Evolutionary conservation across 2,888 invertebrate species (phyloP), one percentile per base, ranked within the genome.

Genomic region (Mesorhabditis spiculigera): DNA sequence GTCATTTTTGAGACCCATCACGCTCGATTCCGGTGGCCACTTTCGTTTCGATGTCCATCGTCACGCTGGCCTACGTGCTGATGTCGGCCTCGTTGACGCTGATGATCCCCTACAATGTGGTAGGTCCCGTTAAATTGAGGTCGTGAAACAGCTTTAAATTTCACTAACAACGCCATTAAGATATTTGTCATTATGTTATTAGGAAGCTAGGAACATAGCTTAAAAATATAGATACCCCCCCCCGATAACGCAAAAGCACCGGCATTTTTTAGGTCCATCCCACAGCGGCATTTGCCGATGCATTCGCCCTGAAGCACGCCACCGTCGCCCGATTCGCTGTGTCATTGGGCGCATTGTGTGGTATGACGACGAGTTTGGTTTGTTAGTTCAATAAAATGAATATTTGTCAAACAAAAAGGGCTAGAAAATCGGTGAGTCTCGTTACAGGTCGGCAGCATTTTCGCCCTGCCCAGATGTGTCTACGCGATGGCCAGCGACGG

Each of bases 1-100:
- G 28, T 3, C 28, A 28, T 28, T 28, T 75, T 68, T 58, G 68
- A 72, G 81, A 86, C 64, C 87, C 87, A 3, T 82, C 85, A 62
- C 82, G 82, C 42, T 86, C 87, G 3, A 86, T 88, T 63, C 87
- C 87, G 3, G 75, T 86, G 4, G 87, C 87, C 6, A 87, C 81
- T 0, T 81, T 80, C 69, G 68, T 78, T 41, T 80, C 81, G 6
- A 81, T 82, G 82, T 75, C 76, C 4, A 77, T 81, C 13, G 80
- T 81, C 45, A 78, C 80, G 13, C 45, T 73, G 6, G 74, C 78
- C 28, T 81, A 81, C 68, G 72, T 95, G 87, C 92, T 93, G 43
- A 91, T 96, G 63, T 93, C 95, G 0, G 91, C 93, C 0, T 92
- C 95, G 0, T 87, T 96, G 70, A 96, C 96, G 0, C 91, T 97